These are phyloP conservation scores for Amphiprion ocellaris DNA, from an alignment of 2,113 vertebrate species.

Conservation along the genomic window DNA sequence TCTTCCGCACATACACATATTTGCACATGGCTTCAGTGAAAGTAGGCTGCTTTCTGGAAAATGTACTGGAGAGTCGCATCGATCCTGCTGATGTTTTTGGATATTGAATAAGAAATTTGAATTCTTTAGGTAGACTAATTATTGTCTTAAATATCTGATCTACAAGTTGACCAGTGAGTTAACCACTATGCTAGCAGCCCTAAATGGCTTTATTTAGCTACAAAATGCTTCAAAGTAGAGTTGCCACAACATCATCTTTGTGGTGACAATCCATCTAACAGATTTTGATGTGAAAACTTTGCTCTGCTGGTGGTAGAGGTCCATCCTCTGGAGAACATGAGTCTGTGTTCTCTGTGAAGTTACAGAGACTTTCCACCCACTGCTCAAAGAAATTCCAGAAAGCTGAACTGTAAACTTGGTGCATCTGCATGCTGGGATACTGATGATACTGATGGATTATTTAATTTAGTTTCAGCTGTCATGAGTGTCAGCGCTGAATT, in stretches of 20 bases:
- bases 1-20: conserved; percentile 15
- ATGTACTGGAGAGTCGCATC: not conserved
- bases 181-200: not conserved
- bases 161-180: no score
- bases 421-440: not conserved
- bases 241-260: not conserved
- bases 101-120: not conserved
- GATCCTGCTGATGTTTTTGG: not conserved
- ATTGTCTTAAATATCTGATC: not conserved
- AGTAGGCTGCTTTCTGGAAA: not conserved
- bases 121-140: not conserved
- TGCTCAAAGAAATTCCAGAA: not conserved
- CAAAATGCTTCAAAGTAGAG: not conserved
- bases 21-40: not conserved
- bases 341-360: not conserved
- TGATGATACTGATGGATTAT: not conserved
- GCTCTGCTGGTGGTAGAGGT: no score
- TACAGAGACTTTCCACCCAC: no score
- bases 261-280: no score
- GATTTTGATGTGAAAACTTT: no score
- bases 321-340: no score
- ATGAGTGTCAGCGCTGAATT: conserved; percentile 5
- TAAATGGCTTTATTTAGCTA: not conserved
- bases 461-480: not conserved
- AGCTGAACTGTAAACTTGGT: not conserved